These are phyloP conservation scores for Apodemus sylvaticus DNA, from an alignment of 2,113 vertebrate genomes.

Conservation along the genomic window DNA sequence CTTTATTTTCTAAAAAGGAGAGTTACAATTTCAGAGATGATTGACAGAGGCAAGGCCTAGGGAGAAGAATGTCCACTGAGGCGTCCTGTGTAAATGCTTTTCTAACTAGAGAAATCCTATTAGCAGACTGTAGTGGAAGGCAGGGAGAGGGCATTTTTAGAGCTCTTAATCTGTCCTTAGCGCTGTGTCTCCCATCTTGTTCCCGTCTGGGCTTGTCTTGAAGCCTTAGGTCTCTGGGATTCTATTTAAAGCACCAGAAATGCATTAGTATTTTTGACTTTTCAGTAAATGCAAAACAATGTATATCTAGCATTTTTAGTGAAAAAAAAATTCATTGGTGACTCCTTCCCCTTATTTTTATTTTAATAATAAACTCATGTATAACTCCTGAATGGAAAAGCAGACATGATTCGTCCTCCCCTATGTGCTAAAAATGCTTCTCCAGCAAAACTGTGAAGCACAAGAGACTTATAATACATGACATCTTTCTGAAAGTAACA, in stretches of 20 bases:
- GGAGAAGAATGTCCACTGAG: background rate
- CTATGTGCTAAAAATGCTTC: background rate
- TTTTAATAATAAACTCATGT: background rate
- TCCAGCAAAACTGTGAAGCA: background rate
- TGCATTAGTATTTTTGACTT: slow-evolving; percentile 21
- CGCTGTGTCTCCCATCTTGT: background rate
- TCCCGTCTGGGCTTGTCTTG: background rate
- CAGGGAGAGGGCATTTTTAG: background rate
- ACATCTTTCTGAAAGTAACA: background rate
- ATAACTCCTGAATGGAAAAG: background rate
- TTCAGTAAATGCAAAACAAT: slow-evolving; percentile 31
- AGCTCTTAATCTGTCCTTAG: background rate
- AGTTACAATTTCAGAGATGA: slow-evolving; percentile 36
- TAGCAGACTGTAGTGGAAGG: background rate
- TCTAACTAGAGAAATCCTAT: background rate
- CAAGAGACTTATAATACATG: background rate
- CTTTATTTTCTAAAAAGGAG: background rate
- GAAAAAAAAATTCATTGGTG: slow-evolving; percentile 12
- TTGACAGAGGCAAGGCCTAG: slow-evolving; percentile 18
- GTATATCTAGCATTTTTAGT: slow-evolving; percentile 29
- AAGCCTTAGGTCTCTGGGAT: background rate
- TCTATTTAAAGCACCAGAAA: slow-evolving; percentile 36
- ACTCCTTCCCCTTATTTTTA: slow-evolving; percentile 8
- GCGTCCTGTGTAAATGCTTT: background rate
- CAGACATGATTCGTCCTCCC: background rate